Evolutionary conservation across 2,797 vertebrate genomes (phyloP), one percentile per base, ranked within the genome.

Genomic region (Fratercula arctica): DNA sequence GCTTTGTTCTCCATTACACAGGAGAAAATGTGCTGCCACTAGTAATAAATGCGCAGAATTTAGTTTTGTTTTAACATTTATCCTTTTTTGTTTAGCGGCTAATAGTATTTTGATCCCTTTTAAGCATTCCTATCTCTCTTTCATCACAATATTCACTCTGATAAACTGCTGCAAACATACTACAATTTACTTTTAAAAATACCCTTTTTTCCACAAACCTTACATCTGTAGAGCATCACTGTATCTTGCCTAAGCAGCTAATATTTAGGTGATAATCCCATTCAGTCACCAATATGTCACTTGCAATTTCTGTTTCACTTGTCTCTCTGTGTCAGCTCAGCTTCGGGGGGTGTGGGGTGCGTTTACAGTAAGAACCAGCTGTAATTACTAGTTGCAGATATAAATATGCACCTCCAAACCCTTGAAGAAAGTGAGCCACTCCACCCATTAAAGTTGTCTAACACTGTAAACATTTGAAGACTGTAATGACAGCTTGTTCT

Each of bases 401-500:
- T 19, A 79, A 85, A 84, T 80, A 94, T 59, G 46, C 39, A 89
- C 43, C n/a, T 87, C 70, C 43, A 88, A 90, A 77, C 33, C 39
- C 39, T 45, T 39, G n/a, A 74, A 92, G 63, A 94, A 92, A 91
- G 53, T 28, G 26, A 76, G 12, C 19, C 1, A 2, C 41, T 90
- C 84, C 59, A 78, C 50, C 69, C 54, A 51, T 79, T 77, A 35
- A 74, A 73, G 56, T 77, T 89, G 76, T 51, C 59, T 61, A 76
- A 72, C 20, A 86, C 18, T 17, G 16, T 75, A 93, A 95, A 70
- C 33, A 56, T 89, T 70, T 79, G 28, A 90, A 82, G 66, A n/a
- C 56, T 74, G 25, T 63, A 93, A 90, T 50, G 84, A 85, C 84
- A 95, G 70, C 67, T 67, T 90, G 67, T 70, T 93, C 63, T 87